Evolutionary conservation across 2,888 invertebrate genomes (phyloP).

Genomic region (Volucella bombylans): DNA sequence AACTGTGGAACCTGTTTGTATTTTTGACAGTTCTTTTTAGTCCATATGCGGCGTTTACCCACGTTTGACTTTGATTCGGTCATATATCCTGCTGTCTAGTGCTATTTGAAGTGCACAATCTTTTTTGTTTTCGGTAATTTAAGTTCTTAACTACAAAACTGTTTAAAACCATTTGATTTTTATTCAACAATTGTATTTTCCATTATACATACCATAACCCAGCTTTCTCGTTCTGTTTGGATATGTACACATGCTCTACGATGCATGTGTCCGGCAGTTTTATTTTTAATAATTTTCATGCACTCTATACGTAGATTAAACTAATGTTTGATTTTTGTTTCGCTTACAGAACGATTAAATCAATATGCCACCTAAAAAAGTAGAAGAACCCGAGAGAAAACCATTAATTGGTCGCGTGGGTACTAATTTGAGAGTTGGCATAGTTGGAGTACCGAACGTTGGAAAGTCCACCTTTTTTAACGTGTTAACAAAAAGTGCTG

Average conservation of each 20-base stretch:
- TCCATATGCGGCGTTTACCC: conserved; percentile 59
- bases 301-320: not conserved
- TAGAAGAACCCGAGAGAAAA: conserved; percentile 93
- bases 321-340: not conserved
- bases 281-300: not conserved
- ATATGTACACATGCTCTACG: not conserved
- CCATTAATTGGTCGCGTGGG: conserved; percentile 97
- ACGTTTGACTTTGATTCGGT: conserved; percentile 45
- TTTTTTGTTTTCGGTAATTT: conserved; percentile 22
- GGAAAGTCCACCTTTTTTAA: conserved; percentile 99
- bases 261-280: conserved; percentile 16
- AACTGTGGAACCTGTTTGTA: conserved; percentile 42
- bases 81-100: not conserved
- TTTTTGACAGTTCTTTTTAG: conserved; percentile 41
- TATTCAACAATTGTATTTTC: not conserved
- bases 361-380: conserved; percentile 90
- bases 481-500: conserved; percentile 98
- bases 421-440: conserved; percentile 97
- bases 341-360: conserved; percentile 24
- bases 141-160: not conserved
- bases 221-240: not conserved
- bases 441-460: conserved; percentile 96
- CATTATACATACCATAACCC: conserved; percentile 40
- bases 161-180: not conserved
- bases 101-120: conserved; percentile 22